Conservation (phyloP, 2,888 invertebrate species). For the Agrypnus murinus region DNA sequence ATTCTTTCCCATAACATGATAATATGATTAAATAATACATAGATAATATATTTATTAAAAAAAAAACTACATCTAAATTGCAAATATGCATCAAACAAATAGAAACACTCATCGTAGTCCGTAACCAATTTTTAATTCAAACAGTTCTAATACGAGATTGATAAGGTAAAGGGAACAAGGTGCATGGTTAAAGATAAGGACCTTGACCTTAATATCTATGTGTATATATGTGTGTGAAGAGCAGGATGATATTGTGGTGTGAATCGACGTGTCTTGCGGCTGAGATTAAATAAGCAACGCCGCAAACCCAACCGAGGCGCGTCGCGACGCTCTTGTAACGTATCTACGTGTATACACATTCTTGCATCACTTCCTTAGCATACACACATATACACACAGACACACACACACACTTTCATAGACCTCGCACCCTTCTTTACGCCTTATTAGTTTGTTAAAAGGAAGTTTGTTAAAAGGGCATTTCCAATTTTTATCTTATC, state of each 20-base stretch:
- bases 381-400: constrained; percentile 9
- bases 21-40: no score
- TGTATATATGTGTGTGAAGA: constrained; percentile 47
- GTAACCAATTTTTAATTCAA: no score
- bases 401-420: constrained; percentile 35
- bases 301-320: constrained; percentile 56
- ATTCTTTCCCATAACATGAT: no score
- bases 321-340: constrained; percentile 55
- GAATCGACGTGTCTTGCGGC: constrained; percentile 55
- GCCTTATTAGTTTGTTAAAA: constrained; percentile 30
- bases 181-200: constrained; percentile 45
- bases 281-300: constrained; percentile 58
- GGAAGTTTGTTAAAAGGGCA: not conserved
- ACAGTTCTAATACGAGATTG: no score
- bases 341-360: constrained; percentile 51
- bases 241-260: constrained; percentile 50
- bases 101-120: no score
- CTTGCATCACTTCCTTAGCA: constrained; percentile 51
- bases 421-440: constrained; percentile 45
- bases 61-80: no score
- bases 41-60: no score
- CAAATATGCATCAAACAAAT: no score
- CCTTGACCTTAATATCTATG: constrained; percentile 51
- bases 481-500: no score
- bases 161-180: constrained; percentile 37